Percentiles rank a stretch among this genome's conserved stretches.
phyloP scores from a whole-genome alignment of 2,888 invertebrate species.

The Acrobasis suavella region DNA sequence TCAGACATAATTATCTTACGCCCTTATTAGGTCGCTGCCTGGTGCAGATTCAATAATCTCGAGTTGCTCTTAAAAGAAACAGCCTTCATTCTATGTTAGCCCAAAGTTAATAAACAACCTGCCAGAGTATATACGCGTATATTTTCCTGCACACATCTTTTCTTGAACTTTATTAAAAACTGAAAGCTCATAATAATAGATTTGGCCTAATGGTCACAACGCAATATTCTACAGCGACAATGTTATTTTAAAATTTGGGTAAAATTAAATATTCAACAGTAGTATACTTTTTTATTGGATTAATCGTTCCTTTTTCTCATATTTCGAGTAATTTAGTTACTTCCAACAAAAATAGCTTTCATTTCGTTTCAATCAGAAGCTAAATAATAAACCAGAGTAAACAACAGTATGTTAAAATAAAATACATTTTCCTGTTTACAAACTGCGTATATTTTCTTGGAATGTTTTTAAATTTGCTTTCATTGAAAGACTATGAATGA shows the following conservation, averaged over 20 bases:
- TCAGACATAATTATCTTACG: neutral
- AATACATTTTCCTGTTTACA: neutral
- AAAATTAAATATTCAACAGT: too few relatives aligned
- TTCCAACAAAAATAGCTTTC: neutral
- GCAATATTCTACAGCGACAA: too few relatives aligned
- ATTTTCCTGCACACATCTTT: too few relatives aligned
- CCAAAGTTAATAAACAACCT: too few relatives aligned
- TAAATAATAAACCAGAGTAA: neutral
- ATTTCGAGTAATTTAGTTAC: neutral
- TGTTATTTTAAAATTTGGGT: too few relatives aligned
- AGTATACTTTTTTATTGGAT: neutral
- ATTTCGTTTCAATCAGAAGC: neutral
- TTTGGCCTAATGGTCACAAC: too few relatives aligned
- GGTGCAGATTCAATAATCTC: neutral
- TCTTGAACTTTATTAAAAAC: too few relatives aligned
- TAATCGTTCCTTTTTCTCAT: too few relatives aligned
- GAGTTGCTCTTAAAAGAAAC: too few relatives aligned
- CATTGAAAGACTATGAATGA: constrained; percentile 17
- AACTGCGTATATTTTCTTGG: constrained; percentile 2
- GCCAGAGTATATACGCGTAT: too few relatives aligned
- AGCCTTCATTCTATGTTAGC: too few relatives aligned
- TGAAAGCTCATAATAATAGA: too few relatives aligned
- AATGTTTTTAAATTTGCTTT: neutral
- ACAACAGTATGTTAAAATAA: neutral
- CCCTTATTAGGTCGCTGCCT: neutral